phyloP scores from a whole-genome alignment of 2,113 vertebrate genomes.

The Saimiri boliviensis region DNA sequence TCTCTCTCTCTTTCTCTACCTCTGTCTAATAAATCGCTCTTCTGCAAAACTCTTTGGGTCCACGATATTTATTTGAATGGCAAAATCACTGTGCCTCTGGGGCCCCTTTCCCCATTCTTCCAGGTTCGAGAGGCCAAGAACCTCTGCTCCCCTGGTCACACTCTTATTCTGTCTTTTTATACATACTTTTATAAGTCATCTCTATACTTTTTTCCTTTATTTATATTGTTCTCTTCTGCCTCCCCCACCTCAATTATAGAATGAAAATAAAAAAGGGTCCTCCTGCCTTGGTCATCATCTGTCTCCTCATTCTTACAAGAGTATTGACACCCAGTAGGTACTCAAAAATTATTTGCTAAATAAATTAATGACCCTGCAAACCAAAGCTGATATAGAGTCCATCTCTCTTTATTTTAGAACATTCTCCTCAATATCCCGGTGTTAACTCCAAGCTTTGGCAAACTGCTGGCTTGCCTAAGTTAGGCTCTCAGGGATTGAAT shows the following conservation, averaged over 20 bases:
- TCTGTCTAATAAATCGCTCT: too few relatives aligned
- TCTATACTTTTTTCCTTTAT: neutral
- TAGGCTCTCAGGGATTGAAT: neutral
- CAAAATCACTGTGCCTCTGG: too few relatives aligned
- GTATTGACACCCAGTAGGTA: neutral
- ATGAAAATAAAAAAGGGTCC: neutral
- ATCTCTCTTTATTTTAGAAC: neutral
- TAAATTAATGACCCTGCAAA: neutral
- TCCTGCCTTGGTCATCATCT: neutral
- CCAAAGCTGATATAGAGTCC: neutral
- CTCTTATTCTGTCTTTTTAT: neutral
- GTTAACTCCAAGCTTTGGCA: neutral
- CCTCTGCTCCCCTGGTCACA: too few relatives aligned
- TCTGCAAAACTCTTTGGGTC: too few relatives aligned
- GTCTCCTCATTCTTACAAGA: neutral
- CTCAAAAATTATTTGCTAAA: neutral
- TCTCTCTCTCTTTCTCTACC: too few relatives aligned
- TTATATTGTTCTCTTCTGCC: neutral
- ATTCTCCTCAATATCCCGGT: neutral
- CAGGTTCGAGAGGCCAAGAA: too few relatives aligned
- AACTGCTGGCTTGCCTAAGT: neutral
- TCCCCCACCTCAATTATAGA: neutral
- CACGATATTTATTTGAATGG: too few relatives aligned
- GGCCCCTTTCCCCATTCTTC: too few relatives aligned
- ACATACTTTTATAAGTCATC: neutral